phyloP scores from a whole-genome alignment of 2,888 invertebrate genomes.

The Pycnomerus fuliginosus region DNA sequence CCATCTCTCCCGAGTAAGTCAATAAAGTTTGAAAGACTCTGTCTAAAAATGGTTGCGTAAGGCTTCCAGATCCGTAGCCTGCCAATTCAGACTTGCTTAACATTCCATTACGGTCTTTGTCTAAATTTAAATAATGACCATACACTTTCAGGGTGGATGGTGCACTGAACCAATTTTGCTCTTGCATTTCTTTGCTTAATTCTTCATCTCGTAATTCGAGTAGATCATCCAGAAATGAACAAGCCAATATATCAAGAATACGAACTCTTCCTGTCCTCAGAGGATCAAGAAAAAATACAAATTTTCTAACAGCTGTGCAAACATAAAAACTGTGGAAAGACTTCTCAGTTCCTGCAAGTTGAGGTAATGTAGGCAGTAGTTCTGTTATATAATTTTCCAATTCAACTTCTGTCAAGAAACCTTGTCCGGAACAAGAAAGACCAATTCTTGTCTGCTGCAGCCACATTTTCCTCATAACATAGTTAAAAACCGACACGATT shows the following conservation, averaged over 20 bases:
- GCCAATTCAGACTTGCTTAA: conserved; percentile 86
- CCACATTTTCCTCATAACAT: conserved; percentile 95
- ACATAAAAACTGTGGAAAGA: conserved; percentile 96
- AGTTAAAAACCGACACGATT: conserved; percentile 89
- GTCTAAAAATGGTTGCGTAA: conserved; percentile 88
- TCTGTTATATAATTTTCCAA: conserved; percentile 94
- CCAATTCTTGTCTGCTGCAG: conserved; percentile 92
- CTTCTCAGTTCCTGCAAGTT: conserved; percentile 85
- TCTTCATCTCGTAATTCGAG: conserved; percentile 62
- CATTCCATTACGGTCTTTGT: conserved; percentile 95
- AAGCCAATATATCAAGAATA: conserved; percentile 88
- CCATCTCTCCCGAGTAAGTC: conserved; percentile 94
- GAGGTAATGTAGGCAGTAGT: conserved; percentile 87
- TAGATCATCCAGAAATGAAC: conserved; percentile 89
- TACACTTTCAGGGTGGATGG: conserved; percentile 87
- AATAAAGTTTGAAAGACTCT: conserved; percentile 94
- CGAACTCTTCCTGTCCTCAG: conserved; percentile 83
- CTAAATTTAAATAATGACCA: conserved; percentile 90
- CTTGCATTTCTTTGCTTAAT: conserved; percentile 77
- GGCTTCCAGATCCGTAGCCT: conserved; percentile 85
- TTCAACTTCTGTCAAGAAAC: conserved; percentile 64
- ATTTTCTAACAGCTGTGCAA: conserved; percentile 93
- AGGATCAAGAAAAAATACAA: conserved; percentile 94
- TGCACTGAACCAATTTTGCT: conserved; percentile 90
- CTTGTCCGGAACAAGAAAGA: conserved; percentile 83